Percentiles rank a stretch among this genome's conserved stretches.
These are phyloP conservation scores for Dicyrtomina minuta DNA, from an alignment of 2,888 invertebrate genomes.

Conservation along the genomic window DNA sequence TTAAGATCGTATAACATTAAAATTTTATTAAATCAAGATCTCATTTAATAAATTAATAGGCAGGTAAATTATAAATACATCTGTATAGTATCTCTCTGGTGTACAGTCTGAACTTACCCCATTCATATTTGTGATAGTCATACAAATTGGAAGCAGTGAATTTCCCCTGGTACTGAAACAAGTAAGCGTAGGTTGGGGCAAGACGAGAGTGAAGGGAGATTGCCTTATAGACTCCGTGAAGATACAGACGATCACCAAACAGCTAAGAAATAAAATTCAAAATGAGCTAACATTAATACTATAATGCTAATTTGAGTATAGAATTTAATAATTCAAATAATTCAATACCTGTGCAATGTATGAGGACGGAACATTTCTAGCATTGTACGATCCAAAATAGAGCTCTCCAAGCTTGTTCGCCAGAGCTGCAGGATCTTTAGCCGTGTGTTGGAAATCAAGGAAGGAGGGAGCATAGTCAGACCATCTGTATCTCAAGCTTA, in stretches of 20 bases:
- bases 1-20: too few relatives aligned
- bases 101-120: conserved; percentile 33
- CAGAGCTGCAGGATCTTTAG: conserved; percentile 13
- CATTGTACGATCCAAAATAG: conserved; percentile 16
- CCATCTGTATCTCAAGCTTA: conserved; percentile 33
- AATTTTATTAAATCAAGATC: too few relatives aligned
- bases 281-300: too few relatives aligned
- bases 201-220: conserved; percentile 35
- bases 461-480: conserved; percentile 39
- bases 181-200: conserved; percentile 39
- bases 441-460: conserved; percentile 42
- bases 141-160: conserved; percentile 34
- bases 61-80: too few relatives aligned
- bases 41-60: too few relatives aligned
- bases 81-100: too few relatives aligned
- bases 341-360: conserved; percentile 12
- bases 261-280: conserved; percentile 19
- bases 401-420: conserved; percentile 7
- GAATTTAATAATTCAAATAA: too few relatives aligned
- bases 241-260: conserved; percentile 41
- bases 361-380: neutral
- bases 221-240: conserved; percentile 40
- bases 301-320: too few relatives aligned
- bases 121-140: conserved; percentile 30
- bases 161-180: conserved; percentile 41